phyloP scores from a whole-genome alignment of 2,888 invertebrate genomes.

The Phaedon cochleariae region DNA sequence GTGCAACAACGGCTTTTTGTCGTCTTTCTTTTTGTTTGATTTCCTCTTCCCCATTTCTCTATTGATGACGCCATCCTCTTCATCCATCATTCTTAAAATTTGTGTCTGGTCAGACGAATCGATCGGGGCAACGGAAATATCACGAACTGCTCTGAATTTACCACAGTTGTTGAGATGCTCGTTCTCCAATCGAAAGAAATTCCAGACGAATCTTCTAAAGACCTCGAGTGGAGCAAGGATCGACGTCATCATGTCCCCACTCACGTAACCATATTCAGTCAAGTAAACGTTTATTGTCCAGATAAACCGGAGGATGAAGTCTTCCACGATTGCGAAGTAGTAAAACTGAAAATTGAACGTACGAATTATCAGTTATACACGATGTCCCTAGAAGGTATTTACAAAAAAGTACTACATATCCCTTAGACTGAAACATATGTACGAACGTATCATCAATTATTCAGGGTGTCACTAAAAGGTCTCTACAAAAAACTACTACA shows the following conservation, averaged over 20 bases:
- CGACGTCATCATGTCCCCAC: conserved; percentile 73
- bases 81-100: conserved; percentile 80
- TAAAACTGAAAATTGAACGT: conserved; percentile 68
- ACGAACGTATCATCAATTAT: too few relatives aligned
- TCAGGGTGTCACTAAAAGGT: too few relatives aligned
- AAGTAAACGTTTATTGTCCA: conserved; percentile 80
- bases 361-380: background rate
- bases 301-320: conserved; percentile 78
- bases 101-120: conserved; percentile 78
- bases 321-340: conserved; percentile 84
- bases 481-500: too few relatives aligned
- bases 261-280: conserved; percentile 71
- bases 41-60: conserved; percentile 56
- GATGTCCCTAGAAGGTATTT: too few relatives aligned
- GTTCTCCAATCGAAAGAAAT: conserved; percentile 88
- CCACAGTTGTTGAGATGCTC: conserved; percentile 92
- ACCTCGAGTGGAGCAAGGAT: conserved; percentile 75
- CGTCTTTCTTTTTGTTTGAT: conserved; percentile 57
- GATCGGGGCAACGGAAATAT: conserved; percentile 82
- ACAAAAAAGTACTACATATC: too few relatives aligned
- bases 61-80: conserved; percentile 73
- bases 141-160: conserved; percentile 86
- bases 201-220: conserved; percentile 81
- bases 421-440: too few relatives aligned
- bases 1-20: conserved; percentile 62